Conservation (phyloP, 1,140 invertebrate genomes). For the Glossosoma conforme region DNA sequence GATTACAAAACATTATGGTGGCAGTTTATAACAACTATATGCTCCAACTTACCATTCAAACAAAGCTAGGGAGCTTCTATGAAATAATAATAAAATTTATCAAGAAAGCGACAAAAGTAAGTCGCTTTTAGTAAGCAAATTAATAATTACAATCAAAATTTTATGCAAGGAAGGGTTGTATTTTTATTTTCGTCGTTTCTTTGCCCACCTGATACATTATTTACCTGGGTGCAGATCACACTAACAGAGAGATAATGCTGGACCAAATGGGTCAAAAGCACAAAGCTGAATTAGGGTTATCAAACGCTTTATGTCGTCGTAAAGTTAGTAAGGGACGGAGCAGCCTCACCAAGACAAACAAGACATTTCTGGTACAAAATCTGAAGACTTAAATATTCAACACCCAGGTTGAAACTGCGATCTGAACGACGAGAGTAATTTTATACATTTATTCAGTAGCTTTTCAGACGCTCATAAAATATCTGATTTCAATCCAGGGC, state of each 20-base stretch:
- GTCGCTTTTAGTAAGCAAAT: no score
- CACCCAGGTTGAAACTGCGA: constrained; percentile 5
- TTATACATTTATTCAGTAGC: constrained; percentile 22
- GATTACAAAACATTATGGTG: no score
- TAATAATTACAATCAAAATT: no score
- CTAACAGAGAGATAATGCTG: constrained; percentile 19
- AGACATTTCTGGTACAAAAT: no score
- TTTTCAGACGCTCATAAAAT: constrained; percentile 22
- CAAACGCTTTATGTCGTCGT: constrained; percentile 26
- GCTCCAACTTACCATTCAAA: no score
- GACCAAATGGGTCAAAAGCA: constrained; percentile 29
- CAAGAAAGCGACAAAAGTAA: no score
- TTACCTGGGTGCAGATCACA: constrained; percentile 15
- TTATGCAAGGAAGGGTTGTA: no score
- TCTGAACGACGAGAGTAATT: constrained; percentile 16
- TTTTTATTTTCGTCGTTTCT: no score
- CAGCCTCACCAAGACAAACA: no score
- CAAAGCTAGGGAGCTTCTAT: no score
- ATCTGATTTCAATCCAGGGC: constrained; percentile 22
- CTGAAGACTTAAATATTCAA: constrained; percentile 1
- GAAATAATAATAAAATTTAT: no score
- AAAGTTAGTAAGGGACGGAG: constrained; percentile 19
- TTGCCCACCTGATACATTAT: not conserved
- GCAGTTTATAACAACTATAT: no score
- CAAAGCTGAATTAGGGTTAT: constrained; percentile 25